These are phyloP conservation scores for Lutraria rhynchaena DNA, from an alignment of 1,140 invertebrate species.

Conservation along the genomic window DNA sequence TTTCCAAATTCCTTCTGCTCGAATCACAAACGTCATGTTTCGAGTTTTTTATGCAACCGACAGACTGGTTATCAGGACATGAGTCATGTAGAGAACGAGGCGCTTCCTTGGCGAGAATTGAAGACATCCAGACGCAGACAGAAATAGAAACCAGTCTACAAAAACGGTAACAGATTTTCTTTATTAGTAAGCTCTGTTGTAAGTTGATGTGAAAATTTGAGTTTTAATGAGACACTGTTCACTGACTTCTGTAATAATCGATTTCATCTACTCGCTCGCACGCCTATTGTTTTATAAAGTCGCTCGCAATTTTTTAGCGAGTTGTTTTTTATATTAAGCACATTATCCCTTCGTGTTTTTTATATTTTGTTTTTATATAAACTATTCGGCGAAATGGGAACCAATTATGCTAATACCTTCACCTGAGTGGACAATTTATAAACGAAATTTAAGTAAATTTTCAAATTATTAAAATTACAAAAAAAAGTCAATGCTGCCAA, in stretches of 20 bases:
- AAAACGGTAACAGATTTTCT: conserved; percentile 18
- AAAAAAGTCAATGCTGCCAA: too few species aligned
- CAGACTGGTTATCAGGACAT: conserved; percentile 23
- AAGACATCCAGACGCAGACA: conserved; percentile 13
- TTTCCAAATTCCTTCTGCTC: background rate
- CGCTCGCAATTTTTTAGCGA: too few species aligned
- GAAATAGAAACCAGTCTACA: background rate
- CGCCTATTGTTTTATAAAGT: background rate
- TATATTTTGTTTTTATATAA: too few species aligned
- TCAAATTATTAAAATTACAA: too few species aligned
- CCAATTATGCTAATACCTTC: too few species aligned
- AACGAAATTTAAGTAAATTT: too few species aligned
- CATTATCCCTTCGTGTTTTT: too few species aligned
- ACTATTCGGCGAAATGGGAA: too few species aligned
- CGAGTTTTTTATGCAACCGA: conserved; percentile 6
- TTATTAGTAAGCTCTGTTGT: background rate
- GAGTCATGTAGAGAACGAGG: conserved; percentile 22
- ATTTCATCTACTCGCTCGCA: background rate
- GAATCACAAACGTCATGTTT: conserved; percentile 35
- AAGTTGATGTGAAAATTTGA: background rate
- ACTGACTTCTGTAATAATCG: background rate
- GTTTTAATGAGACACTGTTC: background rate
- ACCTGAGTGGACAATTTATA: too few species aligned
- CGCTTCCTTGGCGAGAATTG: conserved; percentile 26
- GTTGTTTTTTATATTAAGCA: too few species aligned